Conservation (phyloP, 2,888 invertebrate species). For the Nysson spinosus region DNA sequence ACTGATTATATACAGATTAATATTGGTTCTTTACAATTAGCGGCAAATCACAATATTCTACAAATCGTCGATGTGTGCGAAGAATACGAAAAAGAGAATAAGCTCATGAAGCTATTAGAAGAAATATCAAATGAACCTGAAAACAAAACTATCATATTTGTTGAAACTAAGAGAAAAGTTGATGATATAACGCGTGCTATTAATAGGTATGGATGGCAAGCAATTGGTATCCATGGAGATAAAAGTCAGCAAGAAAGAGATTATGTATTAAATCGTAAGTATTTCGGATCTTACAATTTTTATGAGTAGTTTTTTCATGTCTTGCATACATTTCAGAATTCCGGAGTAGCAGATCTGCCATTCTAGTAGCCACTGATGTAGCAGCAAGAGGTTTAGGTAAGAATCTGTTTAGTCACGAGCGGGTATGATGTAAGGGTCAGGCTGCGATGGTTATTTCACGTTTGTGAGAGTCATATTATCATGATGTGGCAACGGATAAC, state of each 20-base stretch:
- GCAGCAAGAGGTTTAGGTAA: conserved; percentile 82
- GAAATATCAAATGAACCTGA: conserved; percentile 82
- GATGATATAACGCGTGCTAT: conserved; percentile 82
- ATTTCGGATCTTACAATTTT: too few species aligned
- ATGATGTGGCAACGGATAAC: conserved; percentile 76
- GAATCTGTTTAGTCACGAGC: conserved; percentile 60
- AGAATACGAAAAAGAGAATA: conserved; percentile 81
- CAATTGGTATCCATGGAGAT: conserved; percentile 83
- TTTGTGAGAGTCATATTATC: conserved; percentile 66
- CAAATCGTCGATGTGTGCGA: conserved; percentile 84
- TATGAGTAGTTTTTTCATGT: too few species aligned
- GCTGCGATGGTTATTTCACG: conserved; percentile 76
- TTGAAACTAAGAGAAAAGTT: conserved; percentile 84
- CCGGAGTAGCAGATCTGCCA: conserved; percentile 79
- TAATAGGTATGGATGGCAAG: conserved; percentile 80
- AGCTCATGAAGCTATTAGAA: conserved; percentile 80
- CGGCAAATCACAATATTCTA: conserved; percentile 85
- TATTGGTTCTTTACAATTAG: conserved; percentile 82
- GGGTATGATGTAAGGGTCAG: conserved; percentile 76
- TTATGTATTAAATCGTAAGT: conserved; percentile 80
- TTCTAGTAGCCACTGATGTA: conserved; percentile 83
- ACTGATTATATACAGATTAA: conserved; percentile 83
- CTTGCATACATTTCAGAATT: conserved; percentile 80
- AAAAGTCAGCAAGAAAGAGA: conserved; percentile 83
- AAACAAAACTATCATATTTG: conserved; percentile 84